Conservation (phyloP, 1,140 invertebrate species). For the Pinna nobilis region DNA sequence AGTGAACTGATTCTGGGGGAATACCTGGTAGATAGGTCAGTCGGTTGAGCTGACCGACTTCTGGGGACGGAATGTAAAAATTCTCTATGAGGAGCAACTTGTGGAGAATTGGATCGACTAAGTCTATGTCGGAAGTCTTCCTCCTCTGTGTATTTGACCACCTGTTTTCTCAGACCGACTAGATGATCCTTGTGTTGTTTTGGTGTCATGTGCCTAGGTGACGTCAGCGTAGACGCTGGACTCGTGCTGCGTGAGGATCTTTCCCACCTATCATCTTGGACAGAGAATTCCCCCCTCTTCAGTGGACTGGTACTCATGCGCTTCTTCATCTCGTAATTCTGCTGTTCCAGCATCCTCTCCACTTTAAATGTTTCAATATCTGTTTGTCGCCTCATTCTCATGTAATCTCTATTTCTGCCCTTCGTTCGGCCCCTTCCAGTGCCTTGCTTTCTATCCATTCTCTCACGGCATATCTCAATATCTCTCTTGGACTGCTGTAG, state of each 20-base stretch:
- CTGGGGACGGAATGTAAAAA: conserved; percentile 33
- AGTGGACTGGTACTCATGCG: conserved; percentile 31
- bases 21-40: not conserved
- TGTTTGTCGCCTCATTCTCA: conserved; percentile 47
- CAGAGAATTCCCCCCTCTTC: conserved; percentile 14
- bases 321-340: conserved; percentile 35
- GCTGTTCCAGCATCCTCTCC: conserved; percentile 58
- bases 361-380: conserved; percentile 66
- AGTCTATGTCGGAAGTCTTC: conserved; percentile 33
- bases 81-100: conserved; percentile 23
- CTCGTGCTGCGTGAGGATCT: conserved; percentile 18
- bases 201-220: conserved; percentile 49
- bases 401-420: conserved; percentile 48
- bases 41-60: conserved; percentile 19
- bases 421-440: conserved; percentile 49
- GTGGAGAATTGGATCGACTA: conserved; percentile 36
- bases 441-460: conserved; percentile 43
- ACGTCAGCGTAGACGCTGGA: conserved; percentile 9
- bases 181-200: conserved; percentile 55
- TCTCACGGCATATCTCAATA: conserved; percentile 53
- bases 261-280: conserved; percentile 5
- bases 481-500: conserved; percentile 56
- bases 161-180: conserved; percentile 44
- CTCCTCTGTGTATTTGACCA: conserved; percentile 52
- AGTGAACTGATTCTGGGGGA: not conserved